Evolutionary conservation across 1,140 invertebrate genomes (phyloP).

Genomic region (Andricus grossulariae): DNA sequence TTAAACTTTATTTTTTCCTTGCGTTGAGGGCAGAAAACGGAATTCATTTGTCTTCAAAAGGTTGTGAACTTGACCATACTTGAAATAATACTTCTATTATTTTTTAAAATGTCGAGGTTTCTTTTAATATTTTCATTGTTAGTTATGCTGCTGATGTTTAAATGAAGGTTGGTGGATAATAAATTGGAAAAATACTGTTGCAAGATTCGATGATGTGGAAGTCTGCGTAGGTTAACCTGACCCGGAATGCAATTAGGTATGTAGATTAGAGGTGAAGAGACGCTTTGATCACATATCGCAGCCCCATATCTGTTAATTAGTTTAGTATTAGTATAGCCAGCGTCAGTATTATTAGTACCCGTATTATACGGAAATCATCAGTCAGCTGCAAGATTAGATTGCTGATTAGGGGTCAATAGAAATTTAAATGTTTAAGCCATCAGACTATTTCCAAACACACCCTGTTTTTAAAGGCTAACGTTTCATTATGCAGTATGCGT

Average conservation of each 20-base stretch:
- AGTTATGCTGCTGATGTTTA: not conserved
- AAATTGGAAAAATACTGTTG: conserved; percentile 1
- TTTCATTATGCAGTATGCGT: too few species aligned
- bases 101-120: too few species aligned
- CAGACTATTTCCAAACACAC: not conserved
- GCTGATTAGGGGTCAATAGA: not conserved
- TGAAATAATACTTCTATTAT: too few species aligned
- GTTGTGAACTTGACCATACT: too few species aligned
- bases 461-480: too few species aligned
- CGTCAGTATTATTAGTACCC: conserved; percentile 7
- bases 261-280: conserved; percentile 29
- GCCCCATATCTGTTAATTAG: conserved; percentile 23
- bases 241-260: conserved; percentile 24
- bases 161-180: not conserved
- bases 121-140: too few species aligned
- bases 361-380: conserved; percentile 5
- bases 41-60: too few species aligned
- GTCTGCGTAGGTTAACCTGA: conserved; percentile 5
- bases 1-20: too few species aligned
- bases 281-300: conserved; percentile 28
- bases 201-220: not conserved
- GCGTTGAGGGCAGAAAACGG: too few species aligned
- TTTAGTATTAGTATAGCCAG: conserved; percentile 8
- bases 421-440: not conserved
- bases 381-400: conserved; percentile 2